Base-by-base conservation (phyloP, 2,888 invertebrate species). In the Cheilosia vulpina region DNA sequence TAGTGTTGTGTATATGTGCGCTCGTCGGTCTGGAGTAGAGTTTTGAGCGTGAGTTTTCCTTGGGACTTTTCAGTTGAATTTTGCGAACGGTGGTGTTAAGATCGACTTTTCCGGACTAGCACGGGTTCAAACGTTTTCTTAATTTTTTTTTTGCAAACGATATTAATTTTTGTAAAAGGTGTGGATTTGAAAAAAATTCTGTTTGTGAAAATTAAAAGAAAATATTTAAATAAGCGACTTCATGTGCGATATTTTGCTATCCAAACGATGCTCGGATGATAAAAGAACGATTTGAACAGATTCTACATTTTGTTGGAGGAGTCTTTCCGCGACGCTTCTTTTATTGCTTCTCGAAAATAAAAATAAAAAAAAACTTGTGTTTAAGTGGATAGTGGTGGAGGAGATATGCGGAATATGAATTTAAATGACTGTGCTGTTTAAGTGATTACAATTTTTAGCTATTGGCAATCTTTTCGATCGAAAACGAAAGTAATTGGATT, bases 11-110 rank as follows among this genome's bases (percentile, higher is more conserved):
- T 72, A 60, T 73, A 60, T 73, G 68, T 52, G 45, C 45, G 27
- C 58, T 71, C 53, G 45, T 38, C 60, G 72, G 62, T 81, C 52
- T 58, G 76, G 65, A 66, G 66, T 77, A 57, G 81, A 81, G 85
- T 85, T 85, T 85, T 85, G 81, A 85, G 81, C 77, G 81, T 81
- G 81, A 77, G 81, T 85, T 81, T 80, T 85, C 77, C 66, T 85
- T 76, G 76, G 43, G 50, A 76, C 50, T 66, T 68, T 88, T 91
- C 88, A 91, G 92, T 92, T 91, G 89, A 90, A 90, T 91, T 91
- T 91, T 91, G 90, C 90, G 90, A 90, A 90, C 90, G 89, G 89
- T 89, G 90, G 90, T 89, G 90, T 89, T 89, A 90, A 90, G 92
- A 90, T 89, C 90, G 83, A 90, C 89, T 88, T 90, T 90, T 82